Percentiles rank a stretch among this genome's conserved stretches.
Conservation (phyloP, 2,888 invertebrate genomes). For the Oscheius sp. region DNA sequence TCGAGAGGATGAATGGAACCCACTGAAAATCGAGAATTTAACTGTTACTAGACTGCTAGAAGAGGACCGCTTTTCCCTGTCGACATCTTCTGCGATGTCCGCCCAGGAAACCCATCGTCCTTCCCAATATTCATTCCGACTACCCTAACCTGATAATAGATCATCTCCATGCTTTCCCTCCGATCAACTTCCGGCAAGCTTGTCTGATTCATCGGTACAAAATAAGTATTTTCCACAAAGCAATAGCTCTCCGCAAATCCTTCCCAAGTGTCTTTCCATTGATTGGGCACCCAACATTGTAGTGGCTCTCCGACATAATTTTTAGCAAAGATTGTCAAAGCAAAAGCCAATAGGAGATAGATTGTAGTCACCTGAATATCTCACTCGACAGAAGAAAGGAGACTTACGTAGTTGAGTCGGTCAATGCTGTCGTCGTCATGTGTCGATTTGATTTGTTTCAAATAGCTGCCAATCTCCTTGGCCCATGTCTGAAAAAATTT, state of each 20-base stretch:
- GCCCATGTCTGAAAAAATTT: conserved; percentile 25
- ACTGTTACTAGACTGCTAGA: too few relatives aligned
- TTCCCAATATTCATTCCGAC: neutral
- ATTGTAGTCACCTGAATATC: conserved; percentile 74
- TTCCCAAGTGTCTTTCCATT: conserved; percentile 74
- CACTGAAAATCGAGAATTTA: conserved; percentile 62
- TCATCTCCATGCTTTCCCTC: conserved; percentile 58
- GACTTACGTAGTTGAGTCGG: conserved; percentile 74
- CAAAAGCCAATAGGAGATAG: conserved; percentile 74
- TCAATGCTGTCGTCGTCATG: conserved; percentile 75
- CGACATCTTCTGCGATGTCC: too few relatives aligned
- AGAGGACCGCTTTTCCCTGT: too few relatives aligned
- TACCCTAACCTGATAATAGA: conserved; percentile 62
- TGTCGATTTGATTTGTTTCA: conserved; percentile 51
- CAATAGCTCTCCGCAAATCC: conserved; percentile 76
- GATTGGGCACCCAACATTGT: conserved; percentile 74
- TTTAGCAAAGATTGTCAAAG: conserved; percentile 75
- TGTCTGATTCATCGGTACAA: conserved; percentile 58
- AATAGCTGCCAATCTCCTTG: conserved; percentile 32
- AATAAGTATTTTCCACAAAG: conserved; percentile 76
- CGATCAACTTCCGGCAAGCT: conserved; percentile 48
- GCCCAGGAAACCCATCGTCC: neutral
- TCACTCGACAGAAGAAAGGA: neutral
- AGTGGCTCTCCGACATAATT: conserved; percentile 76
- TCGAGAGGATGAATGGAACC: conserved; percentile 71